A percentile compares a stretch with the other conserved stretches of the same genome.
These are phyloP conservation scores for Lobophora halterata DNA, from an alignment of 2,888 invertebrate species.

Conservation along the genomic window DNA sequence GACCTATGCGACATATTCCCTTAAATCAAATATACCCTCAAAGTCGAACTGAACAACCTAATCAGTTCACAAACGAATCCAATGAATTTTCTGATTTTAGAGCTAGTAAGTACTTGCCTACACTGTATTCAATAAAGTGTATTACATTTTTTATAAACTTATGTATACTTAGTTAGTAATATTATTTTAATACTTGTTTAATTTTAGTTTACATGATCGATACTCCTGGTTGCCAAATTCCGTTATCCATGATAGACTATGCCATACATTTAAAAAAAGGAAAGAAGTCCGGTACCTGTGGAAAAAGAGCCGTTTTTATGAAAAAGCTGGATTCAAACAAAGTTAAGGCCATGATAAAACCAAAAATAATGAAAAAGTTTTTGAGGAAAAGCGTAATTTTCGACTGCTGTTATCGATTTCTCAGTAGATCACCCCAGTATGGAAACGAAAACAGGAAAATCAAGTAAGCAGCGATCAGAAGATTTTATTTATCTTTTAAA, in stretches of 20 bases:
- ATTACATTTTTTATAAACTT: no score
- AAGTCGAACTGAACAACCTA: constrained; percentile 31
- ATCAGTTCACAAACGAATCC: constrained; percentile 36
- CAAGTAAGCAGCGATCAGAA: no score
- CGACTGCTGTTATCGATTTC: constrained; percentile 59
- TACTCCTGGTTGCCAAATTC: constrained; percentile 63
- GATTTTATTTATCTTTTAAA: no score
- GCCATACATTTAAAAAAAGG: constrained; percentile 31
- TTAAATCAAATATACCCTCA: constrained; percentile 42
- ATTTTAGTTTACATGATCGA: constrained; percentile 51
- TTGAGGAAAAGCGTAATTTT: constrained; percentile 41
- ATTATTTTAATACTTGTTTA: background rate
- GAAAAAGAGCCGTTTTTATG: constrained; percentile 55
- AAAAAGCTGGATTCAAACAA: constrained; percentile 44
- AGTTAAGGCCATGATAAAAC: constrained; percentile 50
- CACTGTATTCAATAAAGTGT: background rate
- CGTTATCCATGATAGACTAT: constrained; percentile 46
- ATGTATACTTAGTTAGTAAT: no score
- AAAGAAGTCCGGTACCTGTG: constrained; percentile 42
- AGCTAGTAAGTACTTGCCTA: constrained; percentile 35
- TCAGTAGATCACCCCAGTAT: constrained; percentile 30
- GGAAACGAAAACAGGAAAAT: constrained; percentile 34
- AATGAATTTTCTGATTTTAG: constrained; percentile 41
- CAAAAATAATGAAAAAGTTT: constrained; percentile 43
- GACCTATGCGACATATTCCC: constrained; percentile 48